Conservation (phyloP, 1,140 invertebrate species). For the Polypedilum vanderplanki region DNA sequence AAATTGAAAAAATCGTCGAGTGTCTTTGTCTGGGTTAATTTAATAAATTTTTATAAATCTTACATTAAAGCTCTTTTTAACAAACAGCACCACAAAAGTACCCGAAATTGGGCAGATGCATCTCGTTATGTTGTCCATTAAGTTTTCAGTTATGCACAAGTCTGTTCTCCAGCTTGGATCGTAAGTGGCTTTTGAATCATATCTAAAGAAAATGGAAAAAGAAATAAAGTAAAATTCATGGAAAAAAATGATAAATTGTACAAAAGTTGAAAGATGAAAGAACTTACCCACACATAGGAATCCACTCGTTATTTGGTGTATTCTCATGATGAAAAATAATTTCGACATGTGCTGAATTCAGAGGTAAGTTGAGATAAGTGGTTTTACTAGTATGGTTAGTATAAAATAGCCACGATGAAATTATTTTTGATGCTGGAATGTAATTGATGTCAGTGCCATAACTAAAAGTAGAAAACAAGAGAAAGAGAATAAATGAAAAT, state of each 20-base stretch:
- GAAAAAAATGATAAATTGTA: background rate
- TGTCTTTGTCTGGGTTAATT: background rate
- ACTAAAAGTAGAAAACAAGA: constrained; percentile 41
- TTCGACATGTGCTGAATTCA: constrained; percentile 43
- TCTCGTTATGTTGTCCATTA: constrained; percentile 47
- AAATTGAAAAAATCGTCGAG: background rate
- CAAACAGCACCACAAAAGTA: constrained; percentile 53
- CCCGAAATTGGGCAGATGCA: constrained; percentile 53
- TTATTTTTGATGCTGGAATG: constrained; percentile 54
- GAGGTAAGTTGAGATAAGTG: constrained; percentile 39
- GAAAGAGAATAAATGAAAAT: constrained; percentile 33
- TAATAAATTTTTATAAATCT: constrained; percentile 35
- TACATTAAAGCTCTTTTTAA: constrained; percentile 49
- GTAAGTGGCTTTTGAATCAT: constrained; percentile 41
- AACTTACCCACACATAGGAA: constrained; percentile 41
- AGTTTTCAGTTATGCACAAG: constrained; percentile 47
- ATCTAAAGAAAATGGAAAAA: constrained; percentile 33
- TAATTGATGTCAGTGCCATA: constrained; percentile 59
- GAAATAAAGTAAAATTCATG: background rate
- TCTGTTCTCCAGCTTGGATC: constrained; percentile 47
- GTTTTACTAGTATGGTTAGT: constrained; percentile 41
- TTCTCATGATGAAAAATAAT: constrained; percentile 44
- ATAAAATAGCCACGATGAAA: constrained; percentile 47
- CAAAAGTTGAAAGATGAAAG: too few species aligned
- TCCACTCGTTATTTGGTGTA: constrained; percentile 40